These are phyloP conservation scores for Drosophila picticornis DNA, from an alignment of 2,888 invertebrate species.

Conservation along the genomic window DNA sequence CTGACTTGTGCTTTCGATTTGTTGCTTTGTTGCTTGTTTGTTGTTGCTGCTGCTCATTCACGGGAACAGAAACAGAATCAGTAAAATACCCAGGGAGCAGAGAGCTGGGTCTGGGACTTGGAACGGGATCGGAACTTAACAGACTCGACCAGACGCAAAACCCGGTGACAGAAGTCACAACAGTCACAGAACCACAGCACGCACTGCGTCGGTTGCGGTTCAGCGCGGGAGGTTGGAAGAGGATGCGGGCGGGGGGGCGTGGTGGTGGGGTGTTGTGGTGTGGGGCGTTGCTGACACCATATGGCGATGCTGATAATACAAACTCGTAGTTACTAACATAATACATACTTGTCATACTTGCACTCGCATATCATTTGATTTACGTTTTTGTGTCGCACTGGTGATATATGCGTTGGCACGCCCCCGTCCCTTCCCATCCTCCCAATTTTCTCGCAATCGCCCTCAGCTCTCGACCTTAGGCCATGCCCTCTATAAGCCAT, in stretches of 20 bases:
- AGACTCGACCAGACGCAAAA: conserved; percentile 9
- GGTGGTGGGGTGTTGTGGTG: neutral
- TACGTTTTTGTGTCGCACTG: conserved; percentile 74
- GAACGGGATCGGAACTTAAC: conserved; percentile 21
- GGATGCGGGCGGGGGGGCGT: neutral
- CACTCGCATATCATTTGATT: conserved; percentile 78
- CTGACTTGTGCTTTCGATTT: conserved; percentile 37
- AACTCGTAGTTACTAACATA: conserved; percentile 69
- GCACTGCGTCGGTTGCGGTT: conserved; percentile 18
- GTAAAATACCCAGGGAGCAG: neutral
- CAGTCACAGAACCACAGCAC: conserved; percentile 32
- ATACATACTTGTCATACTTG: conserved; percentile 79
- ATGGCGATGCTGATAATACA: conserved; percentile 73
- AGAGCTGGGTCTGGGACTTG: neutral
- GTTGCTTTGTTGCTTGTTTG: neutral
- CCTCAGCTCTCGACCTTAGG: neutral
- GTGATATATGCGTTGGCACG: conserved; percentile 71
- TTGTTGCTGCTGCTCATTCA: conserved; percentile 20
- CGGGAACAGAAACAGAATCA: conserved; percentile 12
- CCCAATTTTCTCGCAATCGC: neutral
- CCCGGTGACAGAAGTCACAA: conserved; percentile 12
- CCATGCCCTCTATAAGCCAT: conserved; percentile 8
- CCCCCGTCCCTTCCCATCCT: conserved; percentile 6
- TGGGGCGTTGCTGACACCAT: conserved; percentile 38
- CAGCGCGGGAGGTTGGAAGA: neutral